Base-by-base conservation (phyloP, 2,888 invertebrate species). In the Lithophane ornitopus region DNA sequence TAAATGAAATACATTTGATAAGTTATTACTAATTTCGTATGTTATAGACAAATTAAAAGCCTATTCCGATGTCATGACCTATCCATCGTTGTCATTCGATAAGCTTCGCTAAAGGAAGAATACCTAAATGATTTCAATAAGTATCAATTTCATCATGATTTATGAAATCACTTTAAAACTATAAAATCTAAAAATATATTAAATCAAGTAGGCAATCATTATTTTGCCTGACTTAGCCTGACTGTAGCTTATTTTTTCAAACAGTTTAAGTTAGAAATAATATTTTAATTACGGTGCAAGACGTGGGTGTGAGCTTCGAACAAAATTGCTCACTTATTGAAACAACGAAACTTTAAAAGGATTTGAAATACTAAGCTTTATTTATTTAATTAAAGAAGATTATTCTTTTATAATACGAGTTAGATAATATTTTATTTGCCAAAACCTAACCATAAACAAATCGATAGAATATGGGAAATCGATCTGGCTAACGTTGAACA, bases 241-340 rank as follows among this genome's bases (percentile, higher is more conserved):
- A 44, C 14, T 34, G 39, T 28, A 52, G 69, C 44, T 62, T 72
- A 58, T 59, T 59, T 62, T 34, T 46, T 39, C 8, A 74, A 67
- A 66, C 3, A 54, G 9, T 61, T 70, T 22, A 61, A 58, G 39
- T 66, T 28, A 59, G n/a, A 61, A 39, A 62, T 72, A 70, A 72
- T 78, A 70, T 66, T 83, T 56, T 80, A 74, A 61, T 83, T 84
- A 46, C 46, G 41, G 52, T 69, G 39, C 44, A 65, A 19, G 22
- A 16, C 28, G 81, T 83, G 66, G 83, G 84, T 56, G 76, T 68
- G 52, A 58, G 56, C 46, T 66, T 78, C 28, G 28, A 69, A 76
- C 63, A 70, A 76, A 84, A 76, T 76, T 84, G 80, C 56, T 70
- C 59, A 54, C 26, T 63, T 70, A 72, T 65, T 71, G 12, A 59